These are phyloP conservation scores for Nothoprocta perdicaria DNA, from an alignment of 2,113 vertebrate genomes.

Conservation along the genomic window DNA sequence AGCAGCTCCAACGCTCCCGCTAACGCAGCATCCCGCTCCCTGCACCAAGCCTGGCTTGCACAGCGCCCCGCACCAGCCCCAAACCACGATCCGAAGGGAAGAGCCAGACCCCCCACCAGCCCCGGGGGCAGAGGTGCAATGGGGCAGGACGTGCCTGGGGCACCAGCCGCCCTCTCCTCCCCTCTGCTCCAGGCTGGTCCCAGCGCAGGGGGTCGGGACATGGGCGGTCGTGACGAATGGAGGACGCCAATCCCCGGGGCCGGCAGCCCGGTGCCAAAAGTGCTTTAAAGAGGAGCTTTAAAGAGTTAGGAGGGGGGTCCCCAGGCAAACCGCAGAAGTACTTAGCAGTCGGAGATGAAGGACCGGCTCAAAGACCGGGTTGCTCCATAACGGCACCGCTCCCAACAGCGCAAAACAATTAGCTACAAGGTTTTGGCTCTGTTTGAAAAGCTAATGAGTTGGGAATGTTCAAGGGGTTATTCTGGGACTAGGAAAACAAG, in stretches of 20 bases:
- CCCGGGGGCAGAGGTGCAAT: neutral
- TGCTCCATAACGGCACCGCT: constrained; percentile 30
- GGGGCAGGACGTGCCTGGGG: neutral
- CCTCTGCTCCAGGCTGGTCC: neutral
- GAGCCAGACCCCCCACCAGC: neutral
- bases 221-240: neutral
- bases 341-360: constrained; percentile 59
- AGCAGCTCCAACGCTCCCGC: accelerated
- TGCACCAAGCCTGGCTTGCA: accelerated
- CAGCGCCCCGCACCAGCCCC: accelerated
- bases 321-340: constrained; percentile 58
- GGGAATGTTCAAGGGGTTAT: constrained; percentile 66
- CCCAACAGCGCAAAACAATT: constrained; percentile 60
- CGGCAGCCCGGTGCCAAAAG: accelerated
- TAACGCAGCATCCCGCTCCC: accelerated
- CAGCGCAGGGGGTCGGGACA: neutral
- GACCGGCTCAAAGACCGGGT: constrained; percentile 42
- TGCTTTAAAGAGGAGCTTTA: neutral
- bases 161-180: neutral
- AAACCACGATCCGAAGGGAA: neutral
- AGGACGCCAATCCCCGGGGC: neutral
- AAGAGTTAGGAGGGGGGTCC: constrained; percentile 8
- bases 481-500: constrained; percentile 65
- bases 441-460: constrained; percentile 70
- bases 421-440: constrained; percentile 60